Conservation (phyloP, 2,797 vertebrate species). For the Lemur catta region DNA sequence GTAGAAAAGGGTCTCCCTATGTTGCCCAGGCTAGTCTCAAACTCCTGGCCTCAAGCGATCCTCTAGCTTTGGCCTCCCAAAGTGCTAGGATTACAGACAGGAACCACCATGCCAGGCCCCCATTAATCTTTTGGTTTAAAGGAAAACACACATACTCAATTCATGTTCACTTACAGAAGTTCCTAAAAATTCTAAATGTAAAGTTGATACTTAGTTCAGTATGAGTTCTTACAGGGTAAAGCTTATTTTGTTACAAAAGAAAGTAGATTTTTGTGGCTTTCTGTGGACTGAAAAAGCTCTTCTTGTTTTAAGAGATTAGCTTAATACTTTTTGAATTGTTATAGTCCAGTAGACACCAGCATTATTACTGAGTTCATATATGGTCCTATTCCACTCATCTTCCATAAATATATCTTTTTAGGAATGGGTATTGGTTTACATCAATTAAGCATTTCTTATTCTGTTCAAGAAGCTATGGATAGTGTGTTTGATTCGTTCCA, state of each 20-base stretch:
- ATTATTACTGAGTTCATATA: not conserved
- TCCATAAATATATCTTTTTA: not conserved
- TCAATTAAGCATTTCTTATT: not conserved
- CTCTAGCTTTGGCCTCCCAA: not conserved
- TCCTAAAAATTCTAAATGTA: not conserved
- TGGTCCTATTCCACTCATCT: not conserved
- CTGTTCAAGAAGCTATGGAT: not conserved
- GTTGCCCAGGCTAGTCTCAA: not conserved
- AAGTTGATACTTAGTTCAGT: not conserved
- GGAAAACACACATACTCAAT: not conserved
- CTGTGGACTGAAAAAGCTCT: not conserved
- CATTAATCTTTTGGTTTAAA: not conserved
- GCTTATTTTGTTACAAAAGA: not conserved
- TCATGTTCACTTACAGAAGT: not conserved
- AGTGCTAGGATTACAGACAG: not conserved
- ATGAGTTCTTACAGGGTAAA: not conserved
- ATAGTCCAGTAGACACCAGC: not conserved
- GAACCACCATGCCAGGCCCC: not conserved
- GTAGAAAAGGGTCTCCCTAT: not conserved
- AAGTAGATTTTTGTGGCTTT: not conserved
- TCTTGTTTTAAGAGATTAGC: not conserved
- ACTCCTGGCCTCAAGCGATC: not conserved
- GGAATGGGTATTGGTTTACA: not conserved
- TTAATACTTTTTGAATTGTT: not conserved
- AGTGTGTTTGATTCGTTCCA: slow-evolving; percentile 13